Percentiles rank a stretch among this genome's conserved stretches.
These are phyloP conservation scores for Stictonetta naevosa DNA, from an alignment of 2,113 vertebrate species.

Conservation along the genomic window DNA sequence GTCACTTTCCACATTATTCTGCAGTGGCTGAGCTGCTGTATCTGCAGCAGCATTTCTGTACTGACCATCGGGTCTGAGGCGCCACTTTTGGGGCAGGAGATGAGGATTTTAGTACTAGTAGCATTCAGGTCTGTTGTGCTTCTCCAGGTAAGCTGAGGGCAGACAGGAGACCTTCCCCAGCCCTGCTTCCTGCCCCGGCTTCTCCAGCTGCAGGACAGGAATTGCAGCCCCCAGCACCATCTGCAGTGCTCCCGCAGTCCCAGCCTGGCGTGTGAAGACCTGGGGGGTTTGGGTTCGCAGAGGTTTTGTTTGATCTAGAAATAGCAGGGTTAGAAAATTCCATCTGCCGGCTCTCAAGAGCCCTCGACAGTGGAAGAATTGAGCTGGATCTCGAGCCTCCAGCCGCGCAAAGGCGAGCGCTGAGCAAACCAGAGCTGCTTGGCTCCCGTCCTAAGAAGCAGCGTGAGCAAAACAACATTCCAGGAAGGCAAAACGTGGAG, in stretches of 20 bases:
- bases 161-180: neutral
- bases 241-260: neutral
- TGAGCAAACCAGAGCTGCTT: neutral
- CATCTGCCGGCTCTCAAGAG: conserved; percentile 50
- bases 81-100: neutral
- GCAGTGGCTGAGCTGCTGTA: neutral
- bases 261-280: neutral
- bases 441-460: conserved; percentile 22
- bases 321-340: conserved; percentile 72
- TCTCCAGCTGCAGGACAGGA: conserved; percentile 8
- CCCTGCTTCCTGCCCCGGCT: conserved; percentile 37
- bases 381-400: neutral
- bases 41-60: neutral
- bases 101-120: neutral
- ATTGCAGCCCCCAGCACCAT: neutral
- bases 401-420: rapidly evolving
- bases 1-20: neutral
- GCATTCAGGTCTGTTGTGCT: neutral
- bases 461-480: neutral
- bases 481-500: neutral
- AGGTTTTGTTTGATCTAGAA: conserved; percentile 66
- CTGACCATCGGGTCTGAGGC: neutral
- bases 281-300: conserved; percentile 34
- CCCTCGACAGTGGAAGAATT: conserved; percentile 24
- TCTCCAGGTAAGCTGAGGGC: neutral